Conservation (phyloP, 2,113 vertebrate species). For the Anguilla japonica region DNA sequence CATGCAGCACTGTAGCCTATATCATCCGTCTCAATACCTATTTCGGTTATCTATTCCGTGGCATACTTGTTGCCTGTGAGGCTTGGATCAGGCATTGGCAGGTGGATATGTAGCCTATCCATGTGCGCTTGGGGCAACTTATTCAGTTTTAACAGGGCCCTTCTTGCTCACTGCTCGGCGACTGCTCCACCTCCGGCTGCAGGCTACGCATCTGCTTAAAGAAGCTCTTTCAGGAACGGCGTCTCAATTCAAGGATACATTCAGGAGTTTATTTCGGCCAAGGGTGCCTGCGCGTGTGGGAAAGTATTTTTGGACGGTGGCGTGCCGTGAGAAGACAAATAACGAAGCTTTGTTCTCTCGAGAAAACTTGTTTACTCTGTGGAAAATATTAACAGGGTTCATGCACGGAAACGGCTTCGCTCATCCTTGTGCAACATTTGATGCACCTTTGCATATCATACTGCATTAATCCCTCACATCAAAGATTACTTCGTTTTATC, state of each 20-base stretch:
- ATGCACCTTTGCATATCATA: background rate
- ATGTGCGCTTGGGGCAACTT: background rate
- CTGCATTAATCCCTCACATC: too few species aligned
- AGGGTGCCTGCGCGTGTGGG: background rate
- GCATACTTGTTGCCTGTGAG: background rate
- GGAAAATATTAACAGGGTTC: background rate
- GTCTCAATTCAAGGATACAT: background rate
- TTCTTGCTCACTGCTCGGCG: background rate
- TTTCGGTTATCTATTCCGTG: background rate
- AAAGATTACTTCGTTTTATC: too few species aligned
- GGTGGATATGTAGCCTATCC: background rate
- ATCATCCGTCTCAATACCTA: background rate
- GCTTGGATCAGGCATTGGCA: background rate
- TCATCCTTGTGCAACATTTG: too few species aligned
- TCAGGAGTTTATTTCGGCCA: background rate
- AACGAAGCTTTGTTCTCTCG: too few species aligned
- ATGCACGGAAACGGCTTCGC: background rate
- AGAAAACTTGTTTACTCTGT: too few species aligned
- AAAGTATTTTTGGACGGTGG: background rate
- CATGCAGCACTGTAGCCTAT: background rate
- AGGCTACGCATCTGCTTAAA: background rate
- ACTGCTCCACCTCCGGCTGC: background rate
- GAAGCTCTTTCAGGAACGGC: background rate
- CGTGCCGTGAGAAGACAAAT: background rate
- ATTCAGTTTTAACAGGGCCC: background rate